Conservation (phyloP, 2,888 invertebrate species). For the Elysia crispata region DNA sequence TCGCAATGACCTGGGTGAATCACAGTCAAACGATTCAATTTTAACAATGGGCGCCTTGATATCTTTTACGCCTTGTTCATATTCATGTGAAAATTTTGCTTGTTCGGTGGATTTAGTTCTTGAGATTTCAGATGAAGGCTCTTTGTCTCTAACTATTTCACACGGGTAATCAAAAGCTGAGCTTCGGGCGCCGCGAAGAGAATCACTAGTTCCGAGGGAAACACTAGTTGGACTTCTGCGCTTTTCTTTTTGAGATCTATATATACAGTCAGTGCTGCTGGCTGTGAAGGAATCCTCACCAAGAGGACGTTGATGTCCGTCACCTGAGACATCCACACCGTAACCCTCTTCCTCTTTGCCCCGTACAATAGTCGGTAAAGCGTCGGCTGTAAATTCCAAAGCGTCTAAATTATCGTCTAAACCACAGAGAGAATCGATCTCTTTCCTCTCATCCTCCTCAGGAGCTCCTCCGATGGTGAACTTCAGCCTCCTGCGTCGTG, state of each 20-base stretch:
- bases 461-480: conserved; percentile 49
- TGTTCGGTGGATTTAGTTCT: background rate
- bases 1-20: background rate
- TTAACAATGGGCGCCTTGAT: conserved; percentile 41
- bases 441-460: conserved; percentile 22
- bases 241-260: background rate
- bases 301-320: background rate
- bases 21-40: conserved; percentile 41
- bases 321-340: too few relatives aligned
- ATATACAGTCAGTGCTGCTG: background rate
- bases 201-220: background rate
- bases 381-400: conserved; percentile 24
- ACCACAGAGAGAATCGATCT: too few relatives aligned
- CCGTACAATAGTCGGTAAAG: conserved; percentile 45
- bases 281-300: background rate
- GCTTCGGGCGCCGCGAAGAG: background rate
- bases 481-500: conserved; percentile 53
- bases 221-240: background rate
- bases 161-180: background rate
- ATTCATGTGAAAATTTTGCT: too few relatives aligned
- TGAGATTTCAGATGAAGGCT: too few relatives aligned
- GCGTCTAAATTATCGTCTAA: conserved; percentile 13
- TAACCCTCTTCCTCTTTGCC: conserved; percentile 16
- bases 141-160: background rate
- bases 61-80: background rate